Conservation (phyloP, 2,113 vertebrate genomes). For the Caloenas nicobarica region DNA sequence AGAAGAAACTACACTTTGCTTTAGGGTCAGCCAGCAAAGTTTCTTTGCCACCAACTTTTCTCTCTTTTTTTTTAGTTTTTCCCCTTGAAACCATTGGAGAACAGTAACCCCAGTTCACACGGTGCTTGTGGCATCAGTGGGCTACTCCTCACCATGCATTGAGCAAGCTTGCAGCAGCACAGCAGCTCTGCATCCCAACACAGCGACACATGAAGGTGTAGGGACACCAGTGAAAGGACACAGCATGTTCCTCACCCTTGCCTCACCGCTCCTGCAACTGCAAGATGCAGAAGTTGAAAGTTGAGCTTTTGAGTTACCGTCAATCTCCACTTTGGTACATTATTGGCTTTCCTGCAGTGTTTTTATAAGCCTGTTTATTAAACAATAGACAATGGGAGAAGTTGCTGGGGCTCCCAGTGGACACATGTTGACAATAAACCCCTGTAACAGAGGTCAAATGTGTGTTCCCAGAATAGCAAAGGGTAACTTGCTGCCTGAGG, state of each 20-base stretch:
- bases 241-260: neutral
- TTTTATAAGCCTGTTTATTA: slow-evolving; percentile 47
- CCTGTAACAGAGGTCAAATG: slow-evolving; percentile 53
- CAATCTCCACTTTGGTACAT: slow-evolving; percentile 27
- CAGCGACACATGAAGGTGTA: accelerated
- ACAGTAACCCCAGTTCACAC: neutral
- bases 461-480: slow-evolving; percentile 53
- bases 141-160: accelerated
- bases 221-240: neutral
- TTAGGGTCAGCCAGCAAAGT: neutral
- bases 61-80: neutral
- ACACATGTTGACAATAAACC: slow-evolving; percentile 55
- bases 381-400: slow-evolving; percentile 70
- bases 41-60: neutral
- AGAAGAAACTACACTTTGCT: neutral
- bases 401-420: slow-evolving; percentile 56
- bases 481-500: neutral
- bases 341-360: neutral
- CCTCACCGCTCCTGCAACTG: neutral
- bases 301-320: slow-evolving; percentile 3
- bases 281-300: neutral
- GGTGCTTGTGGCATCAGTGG: neutral
- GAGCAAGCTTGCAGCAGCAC: neutral
- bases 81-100: neutral
- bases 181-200: neutral